These are phyloP conservation scores for Pterocles gutturalis DNA, from an alignment of 2,113 vertebrate species.

Conservation along the genomic window DNA sequence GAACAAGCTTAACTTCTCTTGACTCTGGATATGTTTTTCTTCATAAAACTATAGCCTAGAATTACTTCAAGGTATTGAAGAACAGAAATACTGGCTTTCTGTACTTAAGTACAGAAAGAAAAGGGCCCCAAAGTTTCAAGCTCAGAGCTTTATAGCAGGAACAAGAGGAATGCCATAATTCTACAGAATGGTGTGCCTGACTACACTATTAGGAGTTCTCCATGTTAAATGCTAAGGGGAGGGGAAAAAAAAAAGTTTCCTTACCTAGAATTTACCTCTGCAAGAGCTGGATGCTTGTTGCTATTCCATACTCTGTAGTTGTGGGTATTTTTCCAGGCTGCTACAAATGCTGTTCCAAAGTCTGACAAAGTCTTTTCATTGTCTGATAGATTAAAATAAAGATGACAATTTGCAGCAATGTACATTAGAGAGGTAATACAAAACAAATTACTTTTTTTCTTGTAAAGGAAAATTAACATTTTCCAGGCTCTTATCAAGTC, in stretches of 20 bases:
- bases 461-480: background rate
- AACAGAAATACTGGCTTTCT: background rate
- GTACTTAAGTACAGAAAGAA: background rate
- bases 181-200: background rate
- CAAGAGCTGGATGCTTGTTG: conserved; percentile 91
- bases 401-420: background rate
- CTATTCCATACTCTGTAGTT: conserved; percentile 96
- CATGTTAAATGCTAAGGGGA: background rate
- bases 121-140: background rate
- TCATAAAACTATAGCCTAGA: background rate
- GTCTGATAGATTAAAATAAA: conserved; percentile 78
- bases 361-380: conserved; percentile 92
- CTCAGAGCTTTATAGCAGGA: background rate
- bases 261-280: conserved; percentile 90
- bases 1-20: background rate
- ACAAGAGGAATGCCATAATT: background rate
- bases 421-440: background rate
- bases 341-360: conserved; percentile 87
- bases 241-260: background rate
- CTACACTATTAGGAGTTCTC: background rate
- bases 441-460: background rate
- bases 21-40: background rate
- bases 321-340: conserved; percentile 94
- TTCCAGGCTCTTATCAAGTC: background rate
- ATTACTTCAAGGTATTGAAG: background rate